phyloP scores from a whole-genome alignment of 1,140 invertebrate genomes.

The Planococcus citri region DNA sequence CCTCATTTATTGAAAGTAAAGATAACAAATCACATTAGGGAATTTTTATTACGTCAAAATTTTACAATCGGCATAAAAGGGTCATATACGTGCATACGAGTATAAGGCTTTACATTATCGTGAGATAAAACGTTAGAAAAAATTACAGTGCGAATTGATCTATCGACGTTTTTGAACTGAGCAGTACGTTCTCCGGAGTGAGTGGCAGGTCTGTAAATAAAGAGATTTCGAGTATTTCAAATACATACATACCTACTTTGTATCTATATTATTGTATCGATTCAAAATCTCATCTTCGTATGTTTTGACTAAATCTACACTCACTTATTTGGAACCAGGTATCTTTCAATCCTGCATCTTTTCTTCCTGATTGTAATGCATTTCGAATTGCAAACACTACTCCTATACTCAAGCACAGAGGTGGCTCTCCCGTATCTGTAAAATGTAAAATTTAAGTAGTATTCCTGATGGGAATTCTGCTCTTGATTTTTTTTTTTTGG shows the following conservation, averaged over 20 bases:
- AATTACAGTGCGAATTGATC: not conserved
- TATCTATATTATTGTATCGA: too few species aligned
- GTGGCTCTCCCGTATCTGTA: conserved; percentile 66
- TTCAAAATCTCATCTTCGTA: too few species aligned
- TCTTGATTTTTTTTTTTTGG: not conserved
- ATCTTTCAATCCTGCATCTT: conserved; percentile 40
- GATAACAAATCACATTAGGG: too few species aligned
- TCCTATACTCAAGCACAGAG: conserved; percentile 50
- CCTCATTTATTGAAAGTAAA: too few species aligned
- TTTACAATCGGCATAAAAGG: too few species aligned
- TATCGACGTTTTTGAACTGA: not conserved
- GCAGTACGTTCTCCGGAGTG: not conserved
- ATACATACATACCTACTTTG: too few species aligned
- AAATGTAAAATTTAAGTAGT: conserved; percentile 22
- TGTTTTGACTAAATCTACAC: too few species aligned
- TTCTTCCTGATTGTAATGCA: conserved; percentile 51
- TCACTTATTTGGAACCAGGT: conserved; percentile 36
- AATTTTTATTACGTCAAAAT: too few species aligned
- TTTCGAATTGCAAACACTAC: conserved; percentile 57
- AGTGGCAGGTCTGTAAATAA: not conserved
- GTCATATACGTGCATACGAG: too few species aligned
- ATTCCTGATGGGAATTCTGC: not conserved
- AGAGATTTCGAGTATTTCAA: too few species aligned
- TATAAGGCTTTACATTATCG: too few species aligned
- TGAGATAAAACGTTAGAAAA: too few species aligned